Percentiles rank a stretch among this genome's conserved stretches.
Evolutionary conservation across 2,797 vertebrate species (phyloP).

Genomic region (Malurus leucopterus): DNA sequence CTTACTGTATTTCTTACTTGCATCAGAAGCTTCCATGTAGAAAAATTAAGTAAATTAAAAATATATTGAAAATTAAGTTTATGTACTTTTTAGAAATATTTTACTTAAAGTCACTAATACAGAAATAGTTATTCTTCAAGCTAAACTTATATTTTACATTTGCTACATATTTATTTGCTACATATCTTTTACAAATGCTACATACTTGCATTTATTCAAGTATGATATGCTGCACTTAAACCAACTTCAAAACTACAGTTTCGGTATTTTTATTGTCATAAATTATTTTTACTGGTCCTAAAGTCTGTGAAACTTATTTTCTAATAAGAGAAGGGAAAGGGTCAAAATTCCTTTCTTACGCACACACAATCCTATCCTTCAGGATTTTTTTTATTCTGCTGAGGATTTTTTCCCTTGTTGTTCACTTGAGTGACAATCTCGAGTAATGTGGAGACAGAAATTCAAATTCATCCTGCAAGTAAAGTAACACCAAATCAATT

Average conservation of each 20-base stretch:
- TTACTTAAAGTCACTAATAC: not conserved
- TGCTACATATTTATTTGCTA: not conserved
- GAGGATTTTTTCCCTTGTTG: not conserved
- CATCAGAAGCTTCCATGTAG: not conserved
- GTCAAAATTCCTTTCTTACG: not conserved
- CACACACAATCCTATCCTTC: rapidly evolving
- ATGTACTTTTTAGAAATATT: not conserved
- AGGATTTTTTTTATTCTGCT: not conserved
- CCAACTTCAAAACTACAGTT: not conserved
- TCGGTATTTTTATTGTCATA: not conserved
- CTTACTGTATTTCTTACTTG: not conserved
- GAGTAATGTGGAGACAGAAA: not conserved
- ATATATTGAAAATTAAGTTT: not conserved
- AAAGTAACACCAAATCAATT: not conserved
- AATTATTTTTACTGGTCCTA: not conserved
- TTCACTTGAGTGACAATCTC: not conserved
- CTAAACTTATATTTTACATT: not conserved
- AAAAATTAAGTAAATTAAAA: not conserved
- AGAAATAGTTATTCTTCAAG: not conserved
- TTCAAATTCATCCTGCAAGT: not conserved
- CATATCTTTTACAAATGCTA: not conserved
- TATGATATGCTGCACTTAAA: not conserved
- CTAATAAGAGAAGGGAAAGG: not conserved
- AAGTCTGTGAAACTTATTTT: not conserved
- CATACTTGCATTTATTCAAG: not conserved